Evolutionary conservation across 2,113 vertebrate species (phyloP), one percentile per base, ranked within the genome.

Genomic region (Atrichornis clamosus): DNA sequence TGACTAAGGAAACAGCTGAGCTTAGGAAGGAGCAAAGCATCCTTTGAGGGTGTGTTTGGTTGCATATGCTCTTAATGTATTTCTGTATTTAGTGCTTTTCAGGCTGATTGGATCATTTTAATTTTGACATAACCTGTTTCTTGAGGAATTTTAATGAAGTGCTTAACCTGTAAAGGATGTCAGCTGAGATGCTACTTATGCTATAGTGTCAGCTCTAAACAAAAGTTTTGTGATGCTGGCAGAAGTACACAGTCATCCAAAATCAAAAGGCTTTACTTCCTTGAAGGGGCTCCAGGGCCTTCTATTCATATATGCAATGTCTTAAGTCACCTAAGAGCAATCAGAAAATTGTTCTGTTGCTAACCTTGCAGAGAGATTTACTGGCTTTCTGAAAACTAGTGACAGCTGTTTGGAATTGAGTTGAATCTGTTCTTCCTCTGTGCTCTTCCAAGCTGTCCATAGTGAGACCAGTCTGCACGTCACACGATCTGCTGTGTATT

Each of bases 401-500:
- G 42, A 27, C 7, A 55, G 3, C 32, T 79, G 2, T 68, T 89
- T 37, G 26, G 33, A 56, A 67, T 22, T 44, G 0, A 2, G 27
- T 65, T 37, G 18, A 7, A 74, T 33, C 32, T 41, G 7, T 60
- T 83, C 15, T 9, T 74, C 13, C 39, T 86, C 42, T 10, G 0
- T 18, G n/a, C 32, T 90, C 33, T 49, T 87, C 46, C 1, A 10
- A 47, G 42, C 46, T 68, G 50, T n/a, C 26, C 6, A 1, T 4
- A n/a, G 42, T 2, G 5, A 83, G 67, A 44, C 23, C 28, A 24
- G 32, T 18, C 81, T 5, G 35, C 39, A 7, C 15, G 21, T 41
- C 2, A 1, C 26, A 0, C 0, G 0, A 42, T 46, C 39, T 90
- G 53, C 28, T 33, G 1, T 27, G 30, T 50, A 4, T 21, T 42